Evolutionary conservation across 2,888 invertebrate species (phyloP).

Genomic region (Slavum lentiscoides): DNA sequence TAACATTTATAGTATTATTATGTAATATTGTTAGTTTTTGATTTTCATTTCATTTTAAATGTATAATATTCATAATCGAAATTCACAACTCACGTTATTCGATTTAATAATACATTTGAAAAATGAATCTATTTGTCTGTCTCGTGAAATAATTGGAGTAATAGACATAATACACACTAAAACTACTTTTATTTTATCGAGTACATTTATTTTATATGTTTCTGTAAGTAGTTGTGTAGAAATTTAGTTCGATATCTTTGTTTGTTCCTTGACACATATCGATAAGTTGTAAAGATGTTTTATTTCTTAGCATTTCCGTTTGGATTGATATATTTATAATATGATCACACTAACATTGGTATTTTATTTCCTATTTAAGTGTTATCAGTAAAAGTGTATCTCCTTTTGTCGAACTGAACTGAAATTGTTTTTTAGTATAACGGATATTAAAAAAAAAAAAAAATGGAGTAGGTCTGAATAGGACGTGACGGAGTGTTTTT

Average conservation of each 20-base stretch:
- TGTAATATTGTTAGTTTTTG: background rate
- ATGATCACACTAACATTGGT: constrained; percentile 8
- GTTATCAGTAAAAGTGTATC: constrained; percentile 29
- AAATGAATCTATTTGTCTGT: background rate
- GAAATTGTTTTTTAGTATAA: constrained; percentile 11
- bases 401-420: constrained; percentile 19
- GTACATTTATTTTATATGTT: background rate
- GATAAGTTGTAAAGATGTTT: constrained; percentile 22
- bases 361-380: constrained; percentile 12
- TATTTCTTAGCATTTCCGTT: constrained; percentile 40
- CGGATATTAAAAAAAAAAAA: constrained; percentile 21
- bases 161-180: background rate
- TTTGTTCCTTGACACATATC: background rate
- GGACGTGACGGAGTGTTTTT: background rate
- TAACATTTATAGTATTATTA: too few species aligned
- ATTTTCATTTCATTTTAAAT: constrained; percentile 6
- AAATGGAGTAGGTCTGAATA: background rate
- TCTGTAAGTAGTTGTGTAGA: background rate
- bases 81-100: background rate
- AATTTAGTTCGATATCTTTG: too few species aligned
- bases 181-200: background rate
- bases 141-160: background rate
- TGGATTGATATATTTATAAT: background rate
- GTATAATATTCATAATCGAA: background rate
- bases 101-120: background rate